Evolutionary conservation across 2,113 vertebrate species (phyloP).

Genomic region (Myotis lucifugus): DNA sequence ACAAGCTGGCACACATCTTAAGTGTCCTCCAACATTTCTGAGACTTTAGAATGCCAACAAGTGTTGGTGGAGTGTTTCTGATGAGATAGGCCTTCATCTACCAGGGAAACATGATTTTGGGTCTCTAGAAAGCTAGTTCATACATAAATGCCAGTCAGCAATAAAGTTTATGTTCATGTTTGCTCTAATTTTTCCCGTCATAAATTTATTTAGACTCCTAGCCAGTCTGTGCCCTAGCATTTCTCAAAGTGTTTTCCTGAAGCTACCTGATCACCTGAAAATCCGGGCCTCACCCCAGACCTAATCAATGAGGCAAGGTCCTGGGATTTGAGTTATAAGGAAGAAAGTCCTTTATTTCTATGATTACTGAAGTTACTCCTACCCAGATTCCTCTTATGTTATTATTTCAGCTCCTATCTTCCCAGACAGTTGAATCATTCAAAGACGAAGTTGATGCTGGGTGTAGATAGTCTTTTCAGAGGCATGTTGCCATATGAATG

Average conservation of each 20-base stretch:
- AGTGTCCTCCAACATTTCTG: neutral
- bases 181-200: neutral
- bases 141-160: neutral
- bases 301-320: neutral
- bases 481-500: neutral
- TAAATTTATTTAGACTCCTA: neutral
- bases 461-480: neutral
- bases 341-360: neutral
- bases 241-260: neutral
- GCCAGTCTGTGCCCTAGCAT: neutral
- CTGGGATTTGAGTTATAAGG: slow-evolving; percentile 1
- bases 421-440: neutral
- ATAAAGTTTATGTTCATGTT: neutral
- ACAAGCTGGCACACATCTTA: neutral
- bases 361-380: neutral
- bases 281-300: neutral
- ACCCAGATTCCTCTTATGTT: neutral
- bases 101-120: neutral
- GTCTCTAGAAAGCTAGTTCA: neutral
- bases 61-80: neutral
- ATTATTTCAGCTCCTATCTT: neutral
- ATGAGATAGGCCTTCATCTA: neutral
- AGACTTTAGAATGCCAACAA: neutral
- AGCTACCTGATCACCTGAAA: neutral
- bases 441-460: neutral